Evolutionary conservation across 2,888 invertebrate species (phyloP), one percentile per base, ranked within the genome.

Genomic region (Drosophila cognata): DNA sequence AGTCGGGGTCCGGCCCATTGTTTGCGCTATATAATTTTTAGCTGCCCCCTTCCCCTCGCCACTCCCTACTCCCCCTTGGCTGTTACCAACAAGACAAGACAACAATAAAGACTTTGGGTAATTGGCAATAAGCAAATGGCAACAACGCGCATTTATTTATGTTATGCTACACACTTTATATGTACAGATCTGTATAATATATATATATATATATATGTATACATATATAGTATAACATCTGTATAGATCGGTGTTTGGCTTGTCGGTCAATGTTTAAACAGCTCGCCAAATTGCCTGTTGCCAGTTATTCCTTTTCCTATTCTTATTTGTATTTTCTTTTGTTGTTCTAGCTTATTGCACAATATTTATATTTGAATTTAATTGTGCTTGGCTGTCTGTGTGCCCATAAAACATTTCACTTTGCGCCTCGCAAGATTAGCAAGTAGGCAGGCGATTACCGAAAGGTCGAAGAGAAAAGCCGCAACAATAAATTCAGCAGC

Each of bases 111-210:
- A 84, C 77, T 88, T 77, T 81, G 84, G 76, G 85, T 87, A 87
- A 89, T 87, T 89, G 90, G 86, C 88, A 87, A 89, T 88, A 89
- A 81, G 87, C 90, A 83, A 85, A 85, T 88, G 88, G 90, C 86
- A 85, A 84, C 82, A 88, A 80, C 71, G 71, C 66, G 81, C 71
- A 88, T 84, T 84, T 85, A 88, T 88, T 84, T 85, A 80, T 88
- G 71, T 85, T 88, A 82, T 88, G 87, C 63, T 73, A 56, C 43
- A 71, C 35, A 60, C 36, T 59, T 38, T 57, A 21, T 29, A 28
- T 52, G 13, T 35, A 18, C 13, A 41, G 53, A 60, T 35, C 25
- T 25, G 7, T 53, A 52, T 29, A 52, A 21, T 31, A 46, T 60
- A 60, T 41, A 25, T 60, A 21, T 31, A 10, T 31, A 50, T 28